phyloP scores from a whole-genome alignment of 2,888 invertebrate genomes.

The Laspeyria flexula region DNA sequence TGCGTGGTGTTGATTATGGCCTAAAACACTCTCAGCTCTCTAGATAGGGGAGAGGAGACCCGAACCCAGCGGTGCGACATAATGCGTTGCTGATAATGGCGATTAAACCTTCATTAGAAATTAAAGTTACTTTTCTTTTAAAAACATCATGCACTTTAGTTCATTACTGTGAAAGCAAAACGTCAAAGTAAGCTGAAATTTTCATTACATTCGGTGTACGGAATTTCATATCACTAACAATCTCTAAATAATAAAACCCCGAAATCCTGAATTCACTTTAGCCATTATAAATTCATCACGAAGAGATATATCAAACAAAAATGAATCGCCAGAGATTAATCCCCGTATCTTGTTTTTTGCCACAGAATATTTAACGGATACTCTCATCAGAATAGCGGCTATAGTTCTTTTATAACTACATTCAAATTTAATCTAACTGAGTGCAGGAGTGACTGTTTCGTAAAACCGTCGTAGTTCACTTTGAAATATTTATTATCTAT shows the following conservation, averaged over 20 bases:
- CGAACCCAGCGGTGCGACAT: too few species aligned
- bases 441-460: conserved; percentile 62
- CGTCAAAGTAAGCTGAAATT: background rate
- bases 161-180: background rate
- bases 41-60: too few species aligned
- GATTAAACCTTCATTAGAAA: too few species aligned
- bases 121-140: too few species aligned
- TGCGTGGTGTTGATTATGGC: too few species aligned
- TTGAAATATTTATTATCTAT: conserved; percentile 47
- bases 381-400: conserved; percentile 34
- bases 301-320: background rate
- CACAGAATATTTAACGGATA: conserved; percentile 31
- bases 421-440: conserved; percentile 77
- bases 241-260: background rate
- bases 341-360: conserved; percentile 18
- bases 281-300: background rate
- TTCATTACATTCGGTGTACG: background rate
- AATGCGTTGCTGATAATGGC: too few species aligned
- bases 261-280: background rate
- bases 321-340: conserved; percentile 3
- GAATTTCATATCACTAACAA: background rate
- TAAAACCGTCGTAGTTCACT: conserved; percentile 49
- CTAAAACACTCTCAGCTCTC: too few species aligned
- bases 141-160: too few species aligned
- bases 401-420: conserved; percentile 61